These are phyloP conservation scores for Parotocinclus haroldoi DNA, from an alignment of 2,797 vertebrate species.

Conservation along the genomic window DNA sequence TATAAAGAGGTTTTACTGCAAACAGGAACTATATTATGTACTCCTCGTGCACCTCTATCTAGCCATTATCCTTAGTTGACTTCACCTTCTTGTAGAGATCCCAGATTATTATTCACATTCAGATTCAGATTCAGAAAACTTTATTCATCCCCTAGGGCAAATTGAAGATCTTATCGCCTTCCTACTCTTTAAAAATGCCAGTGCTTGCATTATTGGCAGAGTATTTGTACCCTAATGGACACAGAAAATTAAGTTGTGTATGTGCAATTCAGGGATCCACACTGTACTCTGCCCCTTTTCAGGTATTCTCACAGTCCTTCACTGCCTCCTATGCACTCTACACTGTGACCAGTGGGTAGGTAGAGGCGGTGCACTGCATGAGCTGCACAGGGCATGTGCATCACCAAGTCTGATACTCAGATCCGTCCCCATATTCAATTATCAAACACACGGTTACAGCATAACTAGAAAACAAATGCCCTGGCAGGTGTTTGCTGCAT, in stretches of 20 bases:
- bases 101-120: no score
- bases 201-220: no score
- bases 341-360: conserved; percentile 80
- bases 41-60: no score
- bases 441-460: conserved; percentile 21
- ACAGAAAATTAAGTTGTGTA: conserved; percentile 1
- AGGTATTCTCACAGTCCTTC: conserved; percentile 84
- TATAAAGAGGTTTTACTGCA: no score
- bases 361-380: conserved; percentile 72
- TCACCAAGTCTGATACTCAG: conserved; percentile 43
- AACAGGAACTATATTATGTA: no score
- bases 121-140: no score
- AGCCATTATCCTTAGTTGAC: no score
- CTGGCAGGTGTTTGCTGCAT: conserved; percentile 13
- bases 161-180: no score
- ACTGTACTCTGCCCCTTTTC: conserved; percentile 71
- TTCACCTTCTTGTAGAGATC: no score
- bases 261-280: conserved; percentile 50
- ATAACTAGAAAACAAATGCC: conserved; percentile 14
- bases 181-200: no score
- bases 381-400: conserved; percentile 72
- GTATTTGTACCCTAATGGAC: no score
- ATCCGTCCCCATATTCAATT: conserved; percentile 44
- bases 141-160: no score
- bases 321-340: conserved; percentile 79